Evolutionary conservation across 2,113 vertebrate genomes (phyloP), one percentile per base, ranked within the genome.

Genomic region (Bos indicus): DNA sequence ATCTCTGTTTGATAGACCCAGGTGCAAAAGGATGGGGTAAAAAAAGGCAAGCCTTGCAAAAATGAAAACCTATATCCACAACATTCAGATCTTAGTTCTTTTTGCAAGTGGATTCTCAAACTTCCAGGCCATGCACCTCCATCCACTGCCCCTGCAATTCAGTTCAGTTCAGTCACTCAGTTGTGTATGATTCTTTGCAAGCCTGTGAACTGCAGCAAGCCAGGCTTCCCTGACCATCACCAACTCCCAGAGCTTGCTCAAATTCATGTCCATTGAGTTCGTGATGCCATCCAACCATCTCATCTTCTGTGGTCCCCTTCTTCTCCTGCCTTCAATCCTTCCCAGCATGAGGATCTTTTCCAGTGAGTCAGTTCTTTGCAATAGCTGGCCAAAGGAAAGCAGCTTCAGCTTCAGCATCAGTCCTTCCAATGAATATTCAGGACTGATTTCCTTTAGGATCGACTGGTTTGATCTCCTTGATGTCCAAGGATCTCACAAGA

Each of bases 121-220:
- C 19, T 1, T 21, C 21, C 9, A 13, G 46, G 6, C 1, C 23
- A 0, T 48, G 7, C 13, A 36, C 15, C 19, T 21, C 17, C 2
- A 25, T 77, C 71, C 40, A 28, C 51, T 2, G 16, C 12, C 19
- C 1, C 9, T 30, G 16, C 67, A 74, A 2, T 71, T 71, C 17
- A 36, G 64, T 19, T 23, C 64, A 23, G 19, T 23, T 23, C 10
- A 74, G n/a, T 74, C 19, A 74, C 19, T 36, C 19, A 40, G 19
- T 74, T 40, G 19, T 23, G 19, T 74, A 71, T 40, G 21, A 71
- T 40, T 71, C n/a, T 71, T 23, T 40, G 67, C 19, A 71, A 40
- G n/a, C 19, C n/a, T 40, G 12, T 36, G n/a, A 40, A 40, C 19
- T 23, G 19, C 67, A 40, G 19, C 19, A 40, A 1, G 9, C n/a